Evolutionary conservation across 2,797 vertebrate genomes (phyloP).

Genomic region (Phoxinus dragarum): DNA sequence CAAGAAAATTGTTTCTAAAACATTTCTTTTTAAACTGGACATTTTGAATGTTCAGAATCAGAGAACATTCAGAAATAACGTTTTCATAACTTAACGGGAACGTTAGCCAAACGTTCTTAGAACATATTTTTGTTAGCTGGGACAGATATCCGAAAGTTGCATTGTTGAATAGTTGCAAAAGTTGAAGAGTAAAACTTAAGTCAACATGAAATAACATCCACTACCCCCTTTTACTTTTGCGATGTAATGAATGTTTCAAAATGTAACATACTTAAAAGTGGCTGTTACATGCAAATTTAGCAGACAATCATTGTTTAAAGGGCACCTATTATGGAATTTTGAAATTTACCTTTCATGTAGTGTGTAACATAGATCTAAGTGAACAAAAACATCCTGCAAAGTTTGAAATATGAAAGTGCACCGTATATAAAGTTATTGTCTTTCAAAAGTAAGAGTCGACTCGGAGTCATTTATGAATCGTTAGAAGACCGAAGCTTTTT

Average conservation of each 20-base stretch:
- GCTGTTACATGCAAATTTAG: neutral
- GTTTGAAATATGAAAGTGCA: too few species aligned
- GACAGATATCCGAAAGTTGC: slow-evolving; percentile 1
- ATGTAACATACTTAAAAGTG: neutral
- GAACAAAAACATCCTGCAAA: too few species aligned
- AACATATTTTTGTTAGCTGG: neutral
- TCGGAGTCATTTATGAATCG: too few species aligned
- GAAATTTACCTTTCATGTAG: too few species aligned
- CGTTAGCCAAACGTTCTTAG: neutral
- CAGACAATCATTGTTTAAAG: neutral
- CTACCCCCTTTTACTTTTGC: neutral
- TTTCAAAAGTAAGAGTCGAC: too few species aligned
- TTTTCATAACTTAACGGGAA: neutral
- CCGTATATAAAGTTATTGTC: too few species aligned
- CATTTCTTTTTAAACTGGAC: neutral
- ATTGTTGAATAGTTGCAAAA: slow-evolving; percentile 32
- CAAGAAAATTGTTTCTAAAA: neutral
- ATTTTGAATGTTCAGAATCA: neutral
- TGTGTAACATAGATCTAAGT: too few species aligned
- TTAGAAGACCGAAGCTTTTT: too few species aligned
- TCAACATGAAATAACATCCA: slow-evolving; percentile 4
- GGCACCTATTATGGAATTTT: too few species aligned
- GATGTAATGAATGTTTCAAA: neutral
- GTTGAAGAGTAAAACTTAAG: neutral
- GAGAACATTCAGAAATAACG: neutral